Percentiles rank a stretch among this genome's conserved stretches.
phyloP scores from a whole-genome alignment of 2,888 invertebrate species.

The Trichogramma dendrolimi region DNA sequence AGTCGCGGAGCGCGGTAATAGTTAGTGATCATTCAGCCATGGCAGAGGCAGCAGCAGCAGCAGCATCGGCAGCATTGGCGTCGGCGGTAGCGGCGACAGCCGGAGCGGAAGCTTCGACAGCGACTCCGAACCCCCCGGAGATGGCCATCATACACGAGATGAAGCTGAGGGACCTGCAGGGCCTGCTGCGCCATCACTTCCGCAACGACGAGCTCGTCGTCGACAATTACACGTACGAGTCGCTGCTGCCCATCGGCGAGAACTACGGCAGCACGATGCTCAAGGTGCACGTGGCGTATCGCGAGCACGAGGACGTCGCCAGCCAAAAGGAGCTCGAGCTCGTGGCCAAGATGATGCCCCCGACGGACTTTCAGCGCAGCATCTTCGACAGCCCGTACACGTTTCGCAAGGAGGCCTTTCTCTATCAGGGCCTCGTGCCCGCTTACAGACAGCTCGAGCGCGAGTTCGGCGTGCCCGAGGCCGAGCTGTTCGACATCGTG shows the following conservation, averaged over 20 bases:
- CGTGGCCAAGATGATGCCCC: constrained; percentile 59
- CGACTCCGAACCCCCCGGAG: not conserved
- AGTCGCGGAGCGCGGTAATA: too few species aligned
- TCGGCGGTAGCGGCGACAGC: not conserved
- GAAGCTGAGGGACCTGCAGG: constrained; percentile 37
- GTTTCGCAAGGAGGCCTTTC: constrained; percentile 58
- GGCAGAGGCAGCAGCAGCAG: too few species aligned
- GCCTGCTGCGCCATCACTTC: constrained; percentile 35
- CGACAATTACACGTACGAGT: constrained; percentile 31
- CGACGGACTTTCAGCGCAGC: constrained; percentile 55
- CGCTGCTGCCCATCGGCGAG: constrained; percentile 55
- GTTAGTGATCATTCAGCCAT: too few species aligned
- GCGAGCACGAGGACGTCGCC: constrained; percentile 25
- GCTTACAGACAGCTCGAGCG: constrained; percentile 54
- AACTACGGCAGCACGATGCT: constrained; percentile 63
- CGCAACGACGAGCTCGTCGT: constrained; percentile 33
- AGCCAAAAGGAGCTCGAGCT: constrained; percentile 44
- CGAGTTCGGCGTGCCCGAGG: constrained; percentile 51
- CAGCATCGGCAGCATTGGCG: too few species aligned
- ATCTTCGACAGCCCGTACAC: constrained; percentile 58
- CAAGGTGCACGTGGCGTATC: constrained; percentile 37
- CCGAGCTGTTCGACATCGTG: constrained; percentile 53
- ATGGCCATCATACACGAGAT: constrained; percentile 13
- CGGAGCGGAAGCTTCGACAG: not conserved
- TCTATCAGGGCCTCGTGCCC: constrained; percentile 56